Conservation (phyloP, 2,888 invertebrate species). For the Chloromyia formosa region DNA sequence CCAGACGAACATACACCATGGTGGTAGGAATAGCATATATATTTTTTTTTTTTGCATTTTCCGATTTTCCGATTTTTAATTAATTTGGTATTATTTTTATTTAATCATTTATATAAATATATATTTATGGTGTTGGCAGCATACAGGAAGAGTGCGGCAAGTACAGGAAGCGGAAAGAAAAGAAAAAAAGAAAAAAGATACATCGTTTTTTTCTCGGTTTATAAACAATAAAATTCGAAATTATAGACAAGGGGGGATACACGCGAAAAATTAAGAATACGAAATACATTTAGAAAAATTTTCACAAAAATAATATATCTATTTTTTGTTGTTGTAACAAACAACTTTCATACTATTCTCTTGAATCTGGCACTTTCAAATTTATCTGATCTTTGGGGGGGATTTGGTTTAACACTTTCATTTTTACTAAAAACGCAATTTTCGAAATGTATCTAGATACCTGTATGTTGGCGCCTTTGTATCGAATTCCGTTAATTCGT, state of each 20-base stretch:
- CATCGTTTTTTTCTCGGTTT: background rate
- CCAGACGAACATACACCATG: slow-evolving; percentile 42
- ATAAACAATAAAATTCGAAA: slow-evolving; percentile 33
- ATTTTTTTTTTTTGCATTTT: background rate
- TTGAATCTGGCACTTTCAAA: background rate
- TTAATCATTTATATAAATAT: slow-evolving; percentile 27
- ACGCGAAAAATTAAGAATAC: background rate
- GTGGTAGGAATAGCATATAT: slow-evolving; percentile 36
- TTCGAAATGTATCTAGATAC: slow-evolving; percentile 45
- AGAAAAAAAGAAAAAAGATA: slow-evolving; percentile 41
- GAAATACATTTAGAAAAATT: slow-evolving; percentile 14
- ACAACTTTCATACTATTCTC: background rate
- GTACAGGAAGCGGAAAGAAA: slow-evolving; percentile 49
- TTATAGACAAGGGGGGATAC: slow-evolving; percentile 12
- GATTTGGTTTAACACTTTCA: background rate
- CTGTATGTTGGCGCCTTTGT: slow-evolving; percentile 53
- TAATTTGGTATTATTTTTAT: slow-evolving; percentile 16
- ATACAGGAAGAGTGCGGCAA: slow-evolving; percentile 50
- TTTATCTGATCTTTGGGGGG: too few species aligned
- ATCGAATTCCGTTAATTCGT: slow-evolving; percentile 80
- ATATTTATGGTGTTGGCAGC: slow-evolving; percentile 46
- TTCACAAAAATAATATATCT: background rate
- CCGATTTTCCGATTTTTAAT: slow-evolving; percentile 6
- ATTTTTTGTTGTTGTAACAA: slow-evolving; percentile 24
- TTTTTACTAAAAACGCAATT: background rate